A percentile compares a stretch with the other conserved stretches of the same genome.
Conservation (phyloP, 2,888 invertebrate genomes). For the Pachydiplax longipennis region DNA sequence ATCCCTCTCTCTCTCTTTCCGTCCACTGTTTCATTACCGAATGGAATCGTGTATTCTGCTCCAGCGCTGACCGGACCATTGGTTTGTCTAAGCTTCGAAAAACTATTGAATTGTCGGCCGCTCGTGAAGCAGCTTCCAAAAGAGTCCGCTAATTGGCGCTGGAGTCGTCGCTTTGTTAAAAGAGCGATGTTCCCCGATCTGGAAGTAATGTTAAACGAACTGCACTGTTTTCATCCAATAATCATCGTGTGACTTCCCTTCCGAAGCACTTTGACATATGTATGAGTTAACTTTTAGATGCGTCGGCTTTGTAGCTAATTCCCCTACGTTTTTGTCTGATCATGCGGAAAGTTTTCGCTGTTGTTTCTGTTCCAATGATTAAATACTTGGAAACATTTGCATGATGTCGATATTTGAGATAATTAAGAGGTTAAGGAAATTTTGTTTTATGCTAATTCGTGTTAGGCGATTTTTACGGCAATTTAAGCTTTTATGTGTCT, state of each 20-base stretch:
- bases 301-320: not conserved
- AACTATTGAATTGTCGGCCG: conserved; percentile 16
- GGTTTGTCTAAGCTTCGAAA: conserved; percentile 28
- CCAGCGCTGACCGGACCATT: conserved; percentile 1
- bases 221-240: conserved; percentile 36
- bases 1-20: not conserved
- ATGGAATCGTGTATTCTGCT: conserved; percentile 19
- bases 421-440: too few species aligned
- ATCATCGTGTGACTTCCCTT: not conserved
- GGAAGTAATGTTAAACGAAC: conserved; percentile 15
- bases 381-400: too few species aligned
- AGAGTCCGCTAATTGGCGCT: conserved; percentile 13
- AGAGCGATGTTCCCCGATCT: not conserved
- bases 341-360: too few species aligned
- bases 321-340: too few species aligned
- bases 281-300: not conserved
- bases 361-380: too few species aligned
- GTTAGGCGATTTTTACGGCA: too few species aligned
- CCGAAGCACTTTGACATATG: not conserved
- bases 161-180: not conserved
- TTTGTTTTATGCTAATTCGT: too few species aligned
- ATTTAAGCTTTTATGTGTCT: too few species aligned
- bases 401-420: too few species aligned
- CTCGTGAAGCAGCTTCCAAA: not conserved
- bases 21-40: conserved; percentile 15